Conservation (phyloP, 2,888 invertebrate species). For the Tubulanus polymorphus region DNA sequence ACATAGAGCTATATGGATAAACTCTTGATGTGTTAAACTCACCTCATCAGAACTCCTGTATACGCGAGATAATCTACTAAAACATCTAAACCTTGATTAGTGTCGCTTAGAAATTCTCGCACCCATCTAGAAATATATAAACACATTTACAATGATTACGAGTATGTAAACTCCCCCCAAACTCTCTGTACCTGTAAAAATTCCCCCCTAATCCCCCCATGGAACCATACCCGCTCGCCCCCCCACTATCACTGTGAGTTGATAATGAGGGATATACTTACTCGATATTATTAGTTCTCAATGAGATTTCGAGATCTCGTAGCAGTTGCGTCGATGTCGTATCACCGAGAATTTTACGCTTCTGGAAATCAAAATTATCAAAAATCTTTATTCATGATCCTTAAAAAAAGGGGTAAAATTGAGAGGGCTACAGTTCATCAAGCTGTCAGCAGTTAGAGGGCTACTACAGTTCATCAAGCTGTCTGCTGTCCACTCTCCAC, state of each 20-base stretch:
- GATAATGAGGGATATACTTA: conserved; percentile 59
- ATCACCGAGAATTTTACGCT: conserved; percentile 93
- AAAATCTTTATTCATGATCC: too few relatives aligned
- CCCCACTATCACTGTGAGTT: too few relatives aligned
- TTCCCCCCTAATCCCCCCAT: too few relatives aligned
- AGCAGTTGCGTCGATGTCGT: conserved; percentile 95
- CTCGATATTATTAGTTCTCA: conserved; percentile 99
- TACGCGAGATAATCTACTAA: conserved; percentile 91
- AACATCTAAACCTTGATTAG: conserved; percentile 93
- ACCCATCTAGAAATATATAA: conserved; percentile 97
- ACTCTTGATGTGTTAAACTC: conserved; percentile 16
- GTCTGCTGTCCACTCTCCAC: too few relatives aligned
- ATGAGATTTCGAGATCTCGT: conserved; percentile 95
- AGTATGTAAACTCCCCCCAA: too few relatives aligned
- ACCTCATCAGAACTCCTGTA: conserved; percentile 74
- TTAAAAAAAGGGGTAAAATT: too few relatives aligned
- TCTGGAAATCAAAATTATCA: too few relatives aligned
- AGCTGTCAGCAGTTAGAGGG: too few relatives aligned
- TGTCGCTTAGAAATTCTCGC: conserved; percentile 92
- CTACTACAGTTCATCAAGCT: too few relatives aligned
- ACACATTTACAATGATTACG: conserved; percentile 4
- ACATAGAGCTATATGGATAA: background rate
- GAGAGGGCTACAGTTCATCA: too few relatives aligned
- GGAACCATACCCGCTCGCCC: too few relatives aligned
- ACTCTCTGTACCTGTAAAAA: too few relatives aligned